Conservation (phyloP, 2,888 invertebrate genomes). For the Mesorhabditis belari region DNA sequence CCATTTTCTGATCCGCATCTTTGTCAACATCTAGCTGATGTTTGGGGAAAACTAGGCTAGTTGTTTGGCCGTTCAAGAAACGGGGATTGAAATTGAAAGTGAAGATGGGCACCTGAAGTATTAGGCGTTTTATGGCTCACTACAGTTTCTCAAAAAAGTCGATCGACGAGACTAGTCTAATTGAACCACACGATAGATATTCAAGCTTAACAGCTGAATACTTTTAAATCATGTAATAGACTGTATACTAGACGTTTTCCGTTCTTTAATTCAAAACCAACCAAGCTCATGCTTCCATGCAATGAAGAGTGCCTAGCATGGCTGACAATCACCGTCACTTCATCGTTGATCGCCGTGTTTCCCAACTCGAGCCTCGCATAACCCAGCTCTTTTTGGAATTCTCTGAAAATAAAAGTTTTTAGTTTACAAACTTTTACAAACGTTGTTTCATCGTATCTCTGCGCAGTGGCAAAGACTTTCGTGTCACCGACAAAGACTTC, state of each 20-base stretch:
- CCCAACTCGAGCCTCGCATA: slow-evolving; percentile 66
- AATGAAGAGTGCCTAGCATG: slow-evolving; percentile 55
- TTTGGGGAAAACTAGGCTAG: slow-evolving; percentile 1
- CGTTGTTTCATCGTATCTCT: slow-evolving; percentile 83
- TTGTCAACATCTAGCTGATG: slow-evolving; percentile 25
- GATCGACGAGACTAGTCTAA: too few species aligned
- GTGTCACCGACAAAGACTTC: slow-evolving; percentile 74
- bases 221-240: too few species aligned
- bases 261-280: too few species aligned
- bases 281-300: slow-evolving; percentile 14
- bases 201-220: too few species aligned
- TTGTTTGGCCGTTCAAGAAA: slow-evolving; percentile 4
- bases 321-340: slow-evolving; percentile 73
- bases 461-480: slow-evolving; percentile 65
- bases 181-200: too few species aligned
- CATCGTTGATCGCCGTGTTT: slow-evolving; percentile 70
- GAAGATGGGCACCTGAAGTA: slow-evolving; percentile 20
- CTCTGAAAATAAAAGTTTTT: neutral
- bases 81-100: slow-evolving; percentile 66
- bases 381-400: slow-evolving; percentile 43
- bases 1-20: slow-evolving; percentile 15
- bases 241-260: too few species aligned
- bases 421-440: slow-evolving; percentile 17
- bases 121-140: too few species aligned
- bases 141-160: too few species aligned